Conservation (phyloP, 2,888 invertebrate species). For the Neocrepidodera transversa region DNA sequence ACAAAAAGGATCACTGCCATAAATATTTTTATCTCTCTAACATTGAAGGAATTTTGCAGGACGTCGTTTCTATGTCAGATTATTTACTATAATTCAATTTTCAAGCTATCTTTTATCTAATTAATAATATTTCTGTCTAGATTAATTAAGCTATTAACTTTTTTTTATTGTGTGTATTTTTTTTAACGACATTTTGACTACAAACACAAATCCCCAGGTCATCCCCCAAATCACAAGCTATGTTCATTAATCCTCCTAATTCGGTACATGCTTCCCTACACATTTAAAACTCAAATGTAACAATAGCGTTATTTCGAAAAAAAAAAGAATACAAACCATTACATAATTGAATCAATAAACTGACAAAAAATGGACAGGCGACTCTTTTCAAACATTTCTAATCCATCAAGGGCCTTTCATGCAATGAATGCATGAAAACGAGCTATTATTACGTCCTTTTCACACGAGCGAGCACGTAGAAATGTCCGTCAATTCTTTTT, state of each 20-base stretch:
- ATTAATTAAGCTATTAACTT: too few relatives aligned
- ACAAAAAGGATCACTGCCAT: too few relatives aligned
- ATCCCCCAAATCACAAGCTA: neutral
- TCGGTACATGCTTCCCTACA: constrained; percentile 6
- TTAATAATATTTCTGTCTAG: too few relatives aligned
- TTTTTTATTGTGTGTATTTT: too few relatives aligned
- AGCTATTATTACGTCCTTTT: constrained; percentile 22
- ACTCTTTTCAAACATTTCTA: constrained; percentile 27
- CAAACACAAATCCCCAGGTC: neutral
- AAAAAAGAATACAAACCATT: constrained; percentile 20
- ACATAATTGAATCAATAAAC: constrained; percentile 29
- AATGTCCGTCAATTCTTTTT: constrained; percentile 17
- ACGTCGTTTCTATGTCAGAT: too few relatives aligned
- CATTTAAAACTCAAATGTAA: constrained; percentile 20
- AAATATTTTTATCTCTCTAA: too few relatives aligned
- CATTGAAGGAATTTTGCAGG: too few relatives aligned
- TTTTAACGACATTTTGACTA: too few relatives aligned
- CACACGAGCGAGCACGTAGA: constrained; percentile 20
- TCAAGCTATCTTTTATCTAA: too few relatives aligned
- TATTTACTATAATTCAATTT: too few relatives aligned
- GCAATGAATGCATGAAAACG: constrained; percentile 25
- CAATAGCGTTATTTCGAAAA: constrained; percentile 6
- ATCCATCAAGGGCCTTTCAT: constrained; percentile 27
- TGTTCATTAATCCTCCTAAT: constrained; percentile 7
- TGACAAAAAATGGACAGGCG: constrained; percentile 28